Conservation (phyloP, 1,140 invertebrate genomes). For the Thaumatotibia leucotreta region DNA sequence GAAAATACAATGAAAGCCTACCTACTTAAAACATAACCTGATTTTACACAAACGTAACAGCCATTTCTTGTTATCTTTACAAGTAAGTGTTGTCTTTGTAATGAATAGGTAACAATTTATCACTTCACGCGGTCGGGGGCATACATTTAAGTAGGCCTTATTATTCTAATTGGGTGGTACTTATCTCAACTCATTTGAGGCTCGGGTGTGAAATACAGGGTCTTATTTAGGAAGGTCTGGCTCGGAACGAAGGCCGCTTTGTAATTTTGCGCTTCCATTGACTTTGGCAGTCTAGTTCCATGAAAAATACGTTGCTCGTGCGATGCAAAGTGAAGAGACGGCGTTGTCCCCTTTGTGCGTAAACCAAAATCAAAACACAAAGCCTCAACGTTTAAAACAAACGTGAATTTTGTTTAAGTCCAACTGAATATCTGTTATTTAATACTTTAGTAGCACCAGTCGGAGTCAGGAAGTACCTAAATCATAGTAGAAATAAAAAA, state of each 20-base stretch:
- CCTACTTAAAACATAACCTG: too few relatives aligned
- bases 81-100: background rate
- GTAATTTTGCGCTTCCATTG: background rate
- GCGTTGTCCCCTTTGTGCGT: background rate
- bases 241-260: background rate
- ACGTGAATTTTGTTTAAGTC: background rate
- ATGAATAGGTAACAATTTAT: background rate
- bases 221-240: background rate
- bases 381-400: background rate
- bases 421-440: too few relatives aligned
- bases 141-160: constrained; percentile 2
- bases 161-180: constrained; percentile 4
- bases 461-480: too few relatives aligned
- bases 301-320: background rate
- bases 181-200: background rate
- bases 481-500: too few relatives aligned
- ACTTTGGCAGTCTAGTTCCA: background rate
- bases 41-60: background rate
- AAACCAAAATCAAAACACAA: background rate
- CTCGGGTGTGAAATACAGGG: background rate
- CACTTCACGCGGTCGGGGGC: background rate
- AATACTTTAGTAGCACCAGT: too few relatives aligned
- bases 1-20: too few relatives aligned
- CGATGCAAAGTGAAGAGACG: background rate
- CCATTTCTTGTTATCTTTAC: background rate